phyloP scores from a whole-genome alignment of 2,888 invertebrate species.

The Campoplex nolae region DNA sequence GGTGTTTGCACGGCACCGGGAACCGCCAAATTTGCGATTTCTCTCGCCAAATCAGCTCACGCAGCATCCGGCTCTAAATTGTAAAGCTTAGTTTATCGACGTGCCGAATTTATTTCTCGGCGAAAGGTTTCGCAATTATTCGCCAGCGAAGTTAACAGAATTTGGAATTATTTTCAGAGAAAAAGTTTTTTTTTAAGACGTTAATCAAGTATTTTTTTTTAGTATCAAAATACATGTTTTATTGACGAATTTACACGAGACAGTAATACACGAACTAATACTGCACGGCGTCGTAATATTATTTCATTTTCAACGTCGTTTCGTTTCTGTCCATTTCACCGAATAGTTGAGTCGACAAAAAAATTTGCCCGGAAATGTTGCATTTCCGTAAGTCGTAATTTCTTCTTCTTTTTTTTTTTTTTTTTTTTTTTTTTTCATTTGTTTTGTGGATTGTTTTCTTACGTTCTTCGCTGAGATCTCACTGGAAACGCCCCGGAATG shows the following conservation, averaged over 20 bases:
- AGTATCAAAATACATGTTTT: slow-evolving; percentile 67
- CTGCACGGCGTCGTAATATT: slow-evolving; percentile 71
- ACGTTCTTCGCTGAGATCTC: background rate
- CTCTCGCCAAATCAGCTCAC: slow-evolving; percentile 87
- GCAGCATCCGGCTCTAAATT: slow-evolving; percentile 74
- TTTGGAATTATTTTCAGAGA: background rate
- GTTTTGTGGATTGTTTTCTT: background rate
- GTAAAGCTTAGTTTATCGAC: slow-evolving; percentile 37
- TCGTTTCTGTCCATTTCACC: slow-evolving; percentile 51
- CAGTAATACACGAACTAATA: slow-evolving; percentile 75
- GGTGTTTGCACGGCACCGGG: slow-evolving; percentile 96
- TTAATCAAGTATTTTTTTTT: slow-evolving; percentile 22
- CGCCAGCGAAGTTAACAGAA: no score
- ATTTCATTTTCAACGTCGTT: slow-evolving; percentile 40
- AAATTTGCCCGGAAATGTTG: slow-evolving; percentile 42
- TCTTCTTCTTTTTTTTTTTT: background rate
- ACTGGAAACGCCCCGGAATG: background rate
- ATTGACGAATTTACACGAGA: slow-evolving; percentile 73
- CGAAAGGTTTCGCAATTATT: background rate
- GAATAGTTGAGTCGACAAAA: slow-evolving; percentile 56
- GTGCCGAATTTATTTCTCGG: background rate
- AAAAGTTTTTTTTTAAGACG: slow-evolving; percentile 16
- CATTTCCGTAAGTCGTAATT: slow-evolving; percentile 14
- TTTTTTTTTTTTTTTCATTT: background rate
- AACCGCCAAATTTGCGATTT: slow-evolving; percentile 91